These are phyloP conservation scores for Tachycineta bicolor DNA, from an alignment of 2,113 vertebrate genomes.

Conservation along the genomic window DNA sequence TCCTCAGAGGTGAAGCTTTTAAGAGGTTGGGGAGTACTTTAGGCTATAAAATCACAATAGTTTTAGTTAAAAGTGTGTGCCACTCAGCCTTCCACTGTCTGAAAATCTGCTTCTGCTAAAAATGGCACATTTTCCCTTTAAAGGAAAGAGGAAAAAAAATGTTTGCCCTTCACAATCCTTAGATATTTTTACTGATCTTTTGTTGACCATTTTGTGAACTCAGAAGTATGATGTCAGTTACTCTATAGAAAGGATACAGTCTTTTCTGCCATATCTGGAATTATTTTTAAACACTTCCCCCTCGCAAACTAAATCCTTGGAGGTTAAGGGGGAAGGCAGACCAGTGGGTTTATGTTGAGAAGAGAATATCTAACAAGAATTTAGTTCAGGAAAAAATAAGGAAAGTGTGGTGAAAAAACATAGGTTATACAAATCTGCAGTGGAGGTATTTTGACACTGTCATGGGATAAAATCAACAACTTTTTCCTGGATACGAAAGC, in stretches of 20 bases:
- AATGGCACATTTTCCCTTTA: constrained; percentile 28
- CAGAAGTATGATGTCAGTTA: constrained; percentile 52
- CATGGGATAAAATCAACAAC: background rate
- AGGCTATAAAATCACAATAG: background rate
- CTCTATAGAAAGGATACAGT: constrained; percentile 64
- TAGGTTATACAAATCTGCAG: background rate
- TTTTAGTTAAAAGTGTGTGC: background rate
- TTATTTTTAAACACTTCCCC: constrained; percentile 69
- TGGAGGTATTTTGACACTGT: constrained; percentile 2
- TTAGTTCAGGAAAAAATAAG: constrained; percentile 58
- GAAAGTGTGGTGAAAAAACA: background rate
- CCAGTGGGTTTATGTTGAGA: background rate
- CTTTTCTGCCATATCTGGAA: constrained; percentile 46
- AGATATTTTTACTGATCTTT: constrained; percentile 56
- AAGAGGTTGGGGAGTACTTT: background rate
- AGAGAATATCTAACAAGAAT: background rate
- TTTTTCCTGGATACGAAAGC: constrained; percentile 14
- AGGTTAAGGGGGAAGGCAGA: constrained; percentile 24
- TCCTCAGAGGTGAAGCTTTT: background rate
- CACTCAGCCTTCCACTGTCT: background rate
- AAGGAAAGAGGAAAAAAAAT: background rate
- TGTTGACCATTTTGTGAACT: constrained; percentile 64
- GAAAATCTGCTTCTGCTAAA: background rate
- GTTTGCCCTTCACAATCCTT: constrained; percentile 41
- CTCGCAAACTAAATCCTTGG: constrained; percentile 18